A percentile compares a stretch with the other conserved stretches of the same genome.
phyloP scores from a whole-genome alignment of 2,113 vertebrate species.

The Spermophilus dauricus region DNA sequence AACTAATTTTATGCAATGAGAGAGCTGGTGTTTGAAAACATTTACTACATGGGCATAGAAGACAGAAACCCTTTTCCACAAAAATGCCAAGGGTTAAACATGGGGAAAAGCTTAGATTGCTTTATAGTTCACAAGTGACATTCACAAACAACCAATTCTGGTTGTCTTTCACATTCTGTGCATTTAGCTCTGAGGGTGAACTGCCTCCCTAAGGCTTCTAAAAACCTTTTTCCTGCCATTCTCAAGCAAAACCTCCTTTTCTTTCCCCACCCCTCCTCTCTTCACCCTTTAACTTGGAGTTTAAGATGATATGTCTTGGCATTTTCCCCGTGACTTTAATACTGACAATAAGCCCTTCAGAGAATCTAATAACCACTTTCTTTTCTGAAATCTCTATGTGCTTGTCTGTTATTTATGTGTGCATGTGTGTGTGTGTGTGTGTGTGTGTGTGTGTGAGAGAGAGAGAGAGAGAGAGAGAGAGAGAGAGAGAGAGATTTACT shows the following conservation, averaged over 20 bases:
- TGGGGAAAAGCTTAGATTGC: not conserved
- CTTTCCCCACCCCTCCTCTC: not conserved
- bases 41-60: constrained; percentile 44
- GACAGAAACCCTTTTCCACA: constrained; percentile 31
- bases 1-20: not conserved
- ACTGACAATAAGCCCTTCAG: constrained; percentile 4
- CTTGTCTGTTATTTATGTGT: no score
- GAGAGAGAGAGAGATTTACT: not conserved
- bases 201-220: not conserved
- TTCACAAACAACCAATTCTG: not conserved
- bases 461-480: no score
- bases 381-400: constrained; percentile 56
- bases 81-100: constrained; percentile 57
- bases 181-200: constrained; percentile 8
- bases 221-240: constrained; percentile 54
- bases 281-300: constrained; percentile 45
- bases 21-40: constrained; percentile 41
- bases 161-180: constrained; percentile 53
- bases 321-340: constrained; percentile 46
- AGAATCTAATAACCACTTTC: constrained; percentile 55
- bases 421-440: no score
- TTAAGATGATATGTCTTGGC: constrained; percentile 25
- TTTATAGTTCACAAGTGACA: constrained; percentile 51
- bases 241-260: constrained; percentile 51
- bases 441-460: no score